These are phyloP conservation scores for Coleophora deauratella DNA, from an alignment of 2,888 invertebrate genomes.

Conservation along the genomic window DNA sequence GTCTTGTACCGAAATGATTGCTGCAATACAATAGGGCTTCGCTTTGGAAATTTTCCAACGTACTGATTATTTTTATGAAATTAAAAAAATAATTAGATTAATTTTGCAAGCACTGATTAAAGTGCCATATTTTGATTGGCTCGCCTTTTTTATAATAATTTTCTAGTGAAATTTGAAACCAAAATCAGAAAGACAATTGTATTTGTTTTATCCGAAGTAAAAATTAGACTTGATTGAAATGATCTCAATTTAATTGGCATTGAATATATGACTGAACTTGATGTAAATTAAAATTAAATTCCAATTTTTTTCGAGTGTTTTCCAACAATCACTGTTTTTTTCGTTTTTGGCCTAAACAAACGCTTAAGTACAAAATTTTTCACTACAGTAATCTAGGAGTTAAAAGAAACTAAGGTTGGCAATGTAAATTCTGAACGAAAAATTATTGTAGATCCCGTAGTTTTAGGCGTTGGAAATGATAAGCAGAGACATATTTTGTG, in stretches of 20 bases:
- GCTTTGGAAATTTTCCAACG: constrained; percentile 61
- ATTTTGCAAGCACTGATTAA: constrained; percentile 62
- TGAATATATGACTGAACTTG: constrained; percentile 15
- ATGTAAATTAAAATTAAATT: not conserved
- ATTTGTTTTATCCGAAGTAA: constrained; percentile 44
- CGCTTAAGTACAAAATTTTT: constrained; percentile 53
- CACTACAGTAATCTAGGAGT: constrained; percentile 18
- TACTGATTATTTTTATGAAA: constrained; percentile 66
- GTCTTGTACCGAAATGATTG: constrained; percentile 28
- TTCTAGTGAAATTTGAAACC: constrained; percentile 69
- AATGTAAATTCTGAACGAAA: constrained; percentile 23
- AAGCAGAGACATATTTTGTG: constrained; percentile 60
- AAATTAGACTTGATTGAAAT: constrained; percentile 55
- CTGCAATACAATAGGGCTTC: constrained; percentile 38
- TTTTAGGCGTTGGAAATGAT: constrained; percentile 33
- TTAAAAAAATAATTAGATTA: constrained; percentile 50
- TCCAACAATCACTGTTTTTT: not conserved
- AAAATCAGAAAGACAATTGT: constrained; percentile 57
- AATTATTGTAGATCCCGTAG: constrained; percentile 28
- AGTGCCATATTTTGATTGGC: constrained; percentile 71
- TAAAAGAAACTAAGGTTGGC: constrained; percentile 12
- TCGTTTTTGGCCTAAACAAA: constrained; percentile 38
- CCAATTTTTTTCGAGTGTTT: not conserved
- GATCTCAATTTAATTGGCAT: constrained; percentile 62
- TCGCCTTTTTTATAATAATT: constrained; percentile 50